Evolutionary conservation across 2,113 vertebrate genomes (phyloP).

Genomic region (Macaca mulatta): DNA sequence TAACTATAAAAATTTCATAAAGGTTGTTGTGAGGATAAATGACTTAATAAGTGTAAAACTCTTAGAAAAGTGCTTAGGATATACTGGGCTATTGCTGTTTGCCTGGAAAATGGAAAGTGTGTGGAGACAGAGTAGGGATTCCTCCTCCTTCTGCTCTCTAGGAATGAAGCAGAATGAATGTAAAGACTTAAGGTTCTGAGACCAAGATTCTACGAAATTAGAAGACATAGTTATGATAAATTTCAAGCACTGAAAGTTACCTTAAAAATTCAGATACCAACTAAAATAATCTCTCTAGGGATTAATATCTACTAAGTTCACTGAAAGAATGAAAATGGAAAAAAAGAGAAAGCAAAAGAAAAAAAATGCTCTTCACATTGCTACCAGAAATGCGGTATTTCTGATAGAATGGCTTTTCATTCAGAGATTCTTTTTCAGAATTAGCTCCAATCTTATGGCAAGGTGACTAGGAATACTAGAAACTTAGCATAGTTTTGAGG

Average conservation of each 20-base stretch:
- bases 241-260: background rate
- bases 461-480: background rate
- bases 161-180: background rate
- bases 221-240: background rate
- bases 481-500: background rate
- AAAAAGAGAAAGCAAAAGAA: background rate
- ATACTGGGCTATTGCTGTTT: background rate
- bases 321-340: background rate
- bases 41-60: background rate
- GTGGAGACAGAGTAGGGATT: background rate
- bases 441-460: background rate
- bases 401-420: background rate
- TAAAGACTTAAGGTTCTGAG: background rate
- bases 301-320: background rate
- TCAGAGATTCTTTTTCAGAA: slow-evolving; percentile 5
- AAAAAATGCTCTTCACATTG: background rate
- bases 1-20: background rate
- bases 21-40: background rate
- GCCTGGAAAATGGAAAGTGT: background rate
- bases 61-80: background rate
- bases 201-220: background rate
- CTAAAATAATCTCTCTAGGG: background rate
- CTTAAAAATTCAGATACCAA: slow-evolving; percentile 9
- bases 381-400: background rate
- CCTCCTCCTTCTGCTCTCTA: background rate